Percentiles rank a stretch among this genome's conserved stretches.
Conservation (phyloP, 2,888 invertebrate species). For the Spisula subtruncata region DNA sequence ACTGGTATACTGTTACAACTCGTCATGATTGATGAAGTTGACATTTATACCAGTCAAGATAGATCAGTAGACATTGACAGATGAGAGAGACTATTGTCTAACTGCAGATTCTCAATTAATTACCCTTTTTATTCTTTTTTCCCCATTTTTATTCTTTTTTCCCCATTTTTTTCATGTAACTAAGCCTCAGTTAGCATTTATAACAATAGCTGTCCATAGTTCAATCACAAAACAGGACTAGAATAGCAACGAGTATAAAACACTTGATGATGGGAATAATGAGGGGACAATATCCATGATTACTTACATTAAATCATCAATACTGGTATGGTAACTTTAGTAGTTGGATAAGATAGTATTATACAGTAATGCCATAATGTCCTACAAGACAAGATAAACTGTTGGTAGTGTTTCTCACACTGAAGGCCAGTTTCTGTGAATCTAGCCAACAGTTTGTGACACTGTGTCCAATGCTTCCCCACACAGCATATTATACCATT, state of each 20-base stretch:
- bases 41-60: conserved; percentile 64
- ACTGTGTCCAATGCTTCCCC: no score
- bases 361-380: background rate
- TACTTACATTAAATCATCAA: background rate
- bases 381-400: background rate
- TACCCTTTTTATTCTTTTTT: conserved; percentile 19
- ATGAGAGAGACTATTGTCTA: conserved; percentile 28
- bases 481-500: no score
- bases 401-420: background rate
- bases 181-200: background rate
- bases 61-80: conserved; percentile 62
- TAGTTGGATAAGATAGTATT: background rate
- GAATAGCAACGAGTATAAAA: background rate
- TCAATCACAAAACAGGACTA: conserved; percentile 34
- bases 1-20: conserved; percentile 44
- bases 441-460: no score
- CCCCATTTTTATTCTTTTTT: background rate
- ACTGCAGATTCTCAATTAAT: conserved; percentile 32
- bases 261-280: background rate
- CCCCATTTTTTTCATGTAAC: background rate
- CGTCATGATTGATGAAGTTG: conserved; percentile 56
- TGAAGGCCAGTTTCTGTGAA: background rate
- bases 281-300: background rate
- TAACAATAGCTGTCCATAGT: background rate
- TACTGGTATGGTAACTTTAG: background rate